Conservation (phyloP, 2,113 vertebrate species). For the Prionailurus viverrinus region DNA sequence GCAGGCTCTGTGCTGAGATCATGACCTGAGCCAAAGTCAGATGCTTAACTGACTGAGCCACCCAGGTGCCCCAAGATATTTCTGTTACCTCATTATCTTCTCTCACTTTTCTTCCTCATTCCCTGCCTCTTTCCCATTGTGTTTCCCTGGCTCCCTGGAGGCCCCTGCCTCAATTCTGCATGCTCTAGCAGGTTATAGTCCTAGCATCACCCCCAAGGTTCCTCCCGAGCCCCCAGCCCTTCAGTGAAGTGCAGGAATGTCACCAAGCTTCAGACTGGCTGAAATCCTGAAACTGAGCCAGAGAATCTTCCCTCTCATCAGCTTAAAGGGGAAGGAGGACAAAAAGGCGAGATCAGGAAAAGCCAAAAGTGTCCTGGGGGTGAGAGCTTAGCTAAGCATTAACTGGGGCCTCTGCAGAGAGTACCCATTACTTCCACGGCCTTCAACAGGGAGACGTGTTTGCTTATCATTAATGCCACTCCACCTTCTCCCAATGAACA, state of each 20-base stretch:
- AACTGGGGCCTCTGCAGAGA: background rate
- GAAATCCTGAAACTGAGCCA: background rate
- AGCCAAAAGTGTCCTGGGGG: background rate
- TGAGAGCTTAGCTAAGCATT: background rate
- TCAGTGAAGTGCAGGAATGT: background rate
- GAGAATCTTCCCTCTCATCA: background rate
- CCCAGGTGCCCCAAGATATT: background rate
- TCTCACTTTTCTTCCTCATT: background rate
- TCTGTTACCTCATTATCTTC: background rate
- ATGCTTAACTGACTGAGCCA: no score
- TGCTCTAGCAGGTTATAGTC: background rate
- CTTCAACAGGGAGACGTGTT: background rate
- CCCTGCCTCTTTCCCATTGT: background rate
- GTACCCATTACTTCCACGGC: background rate
- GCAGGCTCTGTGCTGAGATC: no score
- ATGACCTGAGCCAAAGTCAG: no score
- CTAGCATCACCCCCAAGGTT: background rate
- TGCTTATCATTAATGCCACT: background rate
- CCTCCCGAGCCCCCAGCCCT: fast-evolving
- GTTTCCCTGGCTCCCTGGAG: background rate
- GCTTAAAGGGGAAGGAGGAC: background rate
- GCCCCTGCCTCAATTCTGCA: background rate
- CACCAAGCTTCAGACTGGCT: background rate
- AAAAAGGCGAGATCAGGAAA: background rate
- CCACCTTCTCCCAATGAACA: background rate